These are phyloP conservation scores for Bembecia ichneumoniformis DNA, from an alignment of 2,888 invertebrate genomes.

Conservation along the genomic window DNA sequence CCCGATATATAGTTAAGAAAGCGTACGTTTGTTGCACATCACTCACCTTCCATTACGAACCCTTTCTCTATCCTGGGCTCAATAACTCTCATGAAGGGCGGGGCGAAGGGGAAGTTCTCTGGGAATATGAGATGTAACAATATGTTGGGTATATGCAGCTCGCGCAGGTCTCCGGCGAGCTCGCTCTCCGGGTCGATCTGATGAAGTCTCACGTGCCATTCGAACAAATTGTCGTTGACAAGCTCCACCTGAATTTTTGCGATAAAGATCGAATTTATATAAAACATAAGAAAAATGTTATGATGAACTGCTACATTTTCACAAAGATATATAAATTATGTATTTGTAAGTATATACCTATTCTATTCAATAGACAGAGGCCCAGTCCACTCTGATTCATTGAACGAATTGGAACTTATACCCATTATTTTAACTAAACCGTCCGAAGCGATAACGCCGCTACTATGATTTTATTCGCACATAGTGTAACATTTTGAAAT, in stretches of 20 bases:
- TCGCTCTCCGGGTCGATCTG: conserved; percentile 89
- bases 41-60: conserved; percentile 86
- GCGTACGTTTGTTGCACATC: neutral
- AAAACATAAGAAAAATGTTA: neutral
- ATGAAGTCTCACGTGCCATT: conserved; percentile 88
- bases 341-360: neutral
- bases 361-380: no score
- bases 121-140: conserved; percentile 87
- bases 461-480: no score
- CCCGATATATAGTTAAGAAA: neutral
- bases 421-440: no score
- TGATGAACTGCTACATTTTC: neutral
- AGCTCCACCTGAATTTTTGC: conserved; percentile 74
- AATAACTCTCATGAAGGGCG: conserved; percentile 87
- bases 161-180: conserved; percentile 84
- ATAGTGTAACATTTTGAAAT: no score
- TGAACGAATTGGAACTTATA: no score
- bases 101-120: conserved; percentile 90
- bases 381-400: no score
- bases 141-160: conserved; percentile 81
- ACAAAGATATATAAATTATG: neutral
- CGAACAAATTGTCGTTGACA: conserved; percentile 88
- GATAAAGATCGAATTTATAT: neutral
- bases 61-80: conserved; percentile 86
- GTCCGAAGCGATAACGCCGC: no score